These are phyloP conservation scores for Cotesia typhae DNA, from an alignment of 1,140 invertebrate species.

Conservation along the genomic window DNA sequence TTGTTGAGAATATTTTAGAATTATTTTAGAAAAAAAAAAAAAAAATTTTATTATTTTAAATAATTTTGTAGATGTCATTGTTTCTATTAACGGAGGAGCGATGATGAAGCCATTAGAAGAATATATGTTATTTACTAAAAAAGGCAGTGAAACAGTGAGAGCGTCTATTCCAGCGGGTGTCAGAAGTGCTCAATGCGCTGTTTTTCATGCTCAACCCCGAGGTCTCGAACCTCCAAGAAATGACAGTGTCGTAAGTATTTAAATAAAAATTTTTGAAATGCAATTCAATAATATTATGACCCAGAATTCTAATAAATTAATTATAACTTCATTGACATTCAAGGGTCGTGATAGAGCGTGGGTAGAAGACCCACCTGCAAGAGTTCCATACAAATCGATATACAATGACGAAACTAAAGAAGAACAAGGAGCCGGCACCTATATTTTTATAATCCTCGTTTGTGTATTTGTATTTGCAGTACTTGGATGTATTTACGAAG, in stretches of 20 bases:
- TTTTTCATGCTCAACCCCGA: conserved; percentile 72
- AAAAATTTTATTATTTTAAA: conserved; percentile 18
- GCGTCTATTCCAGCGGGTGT: conserved; percentile 85
- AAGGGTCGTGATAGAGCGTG: conserved; percentile 79
- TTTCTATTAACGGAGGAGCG: conserved; percentile 78
- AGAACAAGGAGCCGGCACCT: conserved; percentile 77
- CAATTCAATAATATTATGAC: too few species aligned
- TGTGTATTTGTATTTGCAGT: conserved; percentile 75
- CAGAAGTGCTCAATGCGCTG: conserved; percentile 81
- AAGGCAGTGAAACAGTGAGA: conserved; percentile 80
- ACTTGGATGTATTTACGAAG: conserved; percentile 71
- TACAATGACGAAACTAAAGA: conserved; percentile 76
- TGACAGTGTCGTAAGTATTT: conserved; percentile 70
- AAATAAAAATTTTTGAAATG: background rate
- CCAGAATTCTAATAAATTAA: conserved; percentile 20
- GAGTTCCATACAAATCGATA: conserved; percentile 76
- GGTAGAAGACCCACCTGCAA: conserved; percentile 81
- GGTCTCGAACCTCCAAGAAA: conserved; percentile 72
- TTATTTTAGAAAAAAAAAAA: background rate
- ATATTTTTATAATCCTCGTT: conserved; percentile 77
- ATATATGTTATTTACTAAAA: conserved; percentile 87
- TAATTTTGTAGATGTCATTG: conserved; percentile 77
- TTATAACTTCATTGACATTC: conserved; percentile 28
- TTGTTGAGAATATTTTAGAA: background rate
- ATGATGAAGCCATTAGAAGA: conserved; percentile 85